These are phyloP conservation scores for Pardosa pseudoannulata DNA, from an alignment of 2,888 invertebrate species.

Conservation along the genomic window DNA sequence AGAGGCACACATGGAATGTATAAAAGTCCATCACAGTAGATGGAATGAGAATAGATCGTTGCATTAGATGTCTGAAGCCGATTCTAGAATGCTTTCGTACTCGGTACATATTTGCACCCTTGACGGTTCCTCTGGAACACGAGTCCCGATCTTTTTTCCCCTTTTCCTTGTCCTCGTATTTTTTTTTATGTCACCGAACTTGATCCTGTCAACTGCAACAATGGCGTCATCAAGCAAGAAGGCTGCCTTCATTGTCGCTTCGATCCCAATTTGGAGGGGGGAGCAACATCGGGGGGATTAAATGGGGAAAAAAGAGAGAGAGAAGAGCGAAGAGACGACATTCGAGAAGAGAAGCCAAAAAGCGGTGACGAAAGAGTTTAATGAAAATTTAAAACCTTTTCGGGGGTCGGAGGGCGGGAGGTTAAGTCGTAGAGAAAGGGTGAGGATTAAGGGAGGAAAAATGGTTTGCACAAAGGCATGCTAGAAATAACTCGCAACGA, in stretches of 20 bases:
- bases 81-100: too few relatives aligned
- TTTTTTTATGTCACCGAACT: conserved; percentile 27
- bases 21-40: too few relatives aligned
- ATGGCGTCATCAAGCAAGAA: conserved; percentile 59
- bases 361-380: conserved; percentile 71
- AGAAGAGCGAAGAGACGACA: too few relatives aligned
- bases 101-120: neutral
- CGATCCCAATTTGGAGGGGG: conserved; percentile 44
- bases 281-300: conserved; percentile 3
- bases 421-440: conserved; percentile 27
- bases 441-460: conserved; percentile 47
- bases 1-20: too few relatives aligned
- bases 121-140: conserved; percentile 1
- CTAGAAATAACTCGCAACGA: conserved; percentile 25
- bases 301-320: conserved; percentile 2
- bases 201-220: conserved; percentile 62
- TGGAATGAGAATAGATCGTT: too few relatives aligned
- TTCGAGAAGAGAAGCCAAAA: conserved; percentile 11
- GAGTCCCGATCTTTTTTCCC: conserved; percentile 16
- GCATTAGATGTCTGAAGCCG: too few relatives aligned
- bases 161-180: conserved; percentile 2
- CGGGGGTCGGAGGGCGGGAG: neutral
- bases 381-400: conserved; percentile 69
- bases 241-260: conserved; percentile 26
- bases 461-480: conserved; percentile 31